These are phyloP conservation scores for Buteo buteo DNA, from an alignment of 2,113 vertebrate species.

Conservation along the genomic window DNA sequence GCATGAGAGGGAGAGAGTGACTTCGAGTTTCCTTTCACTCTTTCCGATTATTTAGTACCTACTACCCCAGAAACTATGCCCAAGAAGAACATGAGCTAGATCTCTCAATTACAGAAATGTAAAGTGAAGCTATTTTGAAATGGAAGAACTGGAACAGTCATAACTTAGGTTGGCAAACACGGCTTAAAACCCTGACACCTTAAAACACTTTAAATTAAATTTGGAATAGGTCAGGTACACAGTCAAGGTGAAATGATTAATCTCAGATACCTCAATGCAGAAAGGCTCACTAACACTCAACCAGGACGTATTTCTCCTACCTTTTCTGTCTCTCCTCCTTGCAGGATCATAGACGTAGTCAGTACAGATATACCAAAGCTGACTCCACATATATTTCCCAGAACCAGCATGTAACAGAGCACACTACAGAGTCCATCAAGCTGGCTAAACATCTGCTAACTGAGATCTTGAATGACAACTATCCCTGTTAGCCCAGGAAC, in stretches of 20 bases:
- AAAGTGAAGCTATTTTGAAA: not conserved
- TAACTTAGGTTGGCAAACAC: not conserved
- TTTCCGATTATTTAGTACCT: not conserved
- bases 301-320: not conserved
- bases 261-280: not conserved
- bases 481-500: not conserved
- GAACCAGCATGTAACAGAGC: not conserved
- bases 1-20: not conserved
- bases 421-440: not conserved
- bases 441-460: not conserved
- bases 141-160: not conserved
- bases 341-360: not conserved
- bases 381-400: not conserved
- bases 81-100: not conserved
- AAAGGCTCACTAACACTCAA: rapidly evolving
- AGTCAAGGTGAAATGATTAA: not conserved
- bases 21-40: not conserved
- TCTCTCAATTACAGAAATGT: not conserved
- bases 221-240: not conserved
- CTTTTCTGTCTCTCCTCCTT: not conserved
- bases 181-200: not conserved
- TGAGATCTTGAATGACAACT: not conserved
- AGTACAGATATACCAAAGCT: not conserved
- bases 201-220: not conserved
- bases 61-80: not conserved